These are phyloP conservation scores for Venturia canescens DNA, from an alignment of 1,140 invertebrate species.

Conservation along the genomic window DNA sequence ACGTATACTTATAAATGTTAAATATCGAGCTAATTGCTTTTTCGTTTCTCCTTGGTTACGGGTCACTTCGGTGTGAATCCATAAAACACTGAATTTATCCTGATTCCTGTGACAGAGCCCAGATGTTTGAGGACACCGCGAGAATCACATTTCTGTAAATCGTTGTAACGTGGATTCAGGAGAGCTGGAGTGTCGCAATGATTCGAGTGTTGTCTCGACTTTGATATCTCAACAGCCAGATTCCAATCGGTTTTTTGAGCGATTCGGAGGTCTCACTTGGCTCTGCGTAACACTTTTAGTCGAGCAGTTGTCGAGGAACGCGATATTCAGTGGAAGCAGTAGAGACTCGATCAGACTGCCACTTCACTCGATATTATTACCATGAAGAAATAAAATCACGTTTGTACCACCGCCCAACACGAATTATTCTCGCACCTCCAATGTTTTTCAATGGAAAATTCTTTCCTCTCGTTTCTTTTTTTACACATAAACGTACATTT, in stretches of 20 bases:
- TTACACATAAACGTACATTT: neutral
- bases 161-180: too few relatives aligned
- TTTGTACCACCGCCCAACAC: neutral
- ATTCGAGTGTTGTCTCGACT: too few relatives aligned
- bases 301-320: neutral
- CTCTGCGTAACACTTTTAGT: neutral
- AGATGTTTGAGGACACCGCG: neutral
- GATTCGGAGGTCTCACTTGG: too few relatives aligned
- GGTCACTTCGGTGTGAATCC: neutral
- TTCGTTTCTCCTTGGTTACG: neutral
- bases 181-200: too few relatives aligned
- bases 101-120: neutral
- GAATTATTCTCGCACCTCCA: neutral
- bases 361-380: conserved; percentile 1
- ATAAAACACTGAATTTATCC: neutral
- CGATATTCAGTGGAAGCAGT: neutral
- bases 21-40: too few relatives aligned
- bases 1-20: too few relatives aligned
- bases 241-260: too few relatives aligned
- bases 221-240: too few relatives aligned
- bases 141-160: neutral
- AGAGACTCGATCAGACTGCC: neutral
- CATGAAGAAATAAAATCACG: neutral
- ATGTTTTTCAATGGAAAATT: neutral
- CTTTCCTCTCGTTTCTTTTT: neutral